A percentile compares a stretch with the other conserved stretches of the same genome.
Evolutionary conservation across 2,797 vertebrate genomes (phyloP).

Genomic region (Artibeus lituratus): DNA sequence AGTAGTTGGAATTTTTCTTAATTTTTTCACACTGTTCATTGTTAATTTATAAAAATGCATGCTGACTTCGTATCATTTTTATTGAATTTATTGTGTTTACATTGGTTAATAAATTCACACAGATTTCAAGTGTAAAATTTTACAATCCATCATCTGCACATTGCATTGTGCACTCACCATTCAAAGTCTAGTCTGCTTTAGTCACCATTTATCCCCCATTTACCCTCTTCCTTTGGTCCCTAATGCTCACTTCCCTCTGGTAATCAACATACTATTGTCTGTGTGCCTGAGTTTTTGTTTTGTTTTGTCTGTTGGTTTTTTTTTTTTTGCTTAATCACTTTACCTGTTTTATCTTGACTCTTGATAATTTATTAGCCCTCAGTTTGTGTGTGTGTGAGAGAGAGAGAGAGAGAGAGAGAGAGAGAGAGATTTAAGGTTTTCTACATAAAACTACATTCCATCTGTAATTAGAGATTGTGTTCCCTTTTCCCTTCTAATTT

Average conservation of each 20-base stretch:
- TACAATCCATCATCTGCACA: neutral
- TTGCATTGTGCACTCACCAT: neutral
- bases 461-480: neutral
- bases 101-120: neutral
- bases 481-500: neutral
- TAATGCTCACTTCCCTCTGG: neutral
- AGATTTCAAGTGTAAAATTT: neutral
- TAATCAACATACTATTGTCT: neutral
- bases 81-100: neutral
- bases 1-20: neutral
- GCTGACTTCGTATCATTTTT: neutral
- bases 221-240: neutral
- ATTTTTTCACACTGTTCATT: neutral
- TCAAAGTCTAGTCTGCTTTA: neutral
- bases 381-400: neutral
- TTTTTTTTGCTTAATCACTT: neutral
- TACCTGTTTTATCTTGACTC: neutral
- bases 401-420: neutral
- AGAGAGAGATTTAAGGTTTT: neutral
- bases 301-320: neutral
- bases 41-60: neutral
- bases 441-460: neutral
- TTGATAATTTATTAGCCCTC: neutral
- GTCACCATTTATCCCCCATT: neutral
- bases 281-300: neutral